Evolutionary conservation across 1,140 invertebrate species (phyloP), one percentile per base, ranked within the genome.

Genomic region (Zophobas atratus): DNA sequence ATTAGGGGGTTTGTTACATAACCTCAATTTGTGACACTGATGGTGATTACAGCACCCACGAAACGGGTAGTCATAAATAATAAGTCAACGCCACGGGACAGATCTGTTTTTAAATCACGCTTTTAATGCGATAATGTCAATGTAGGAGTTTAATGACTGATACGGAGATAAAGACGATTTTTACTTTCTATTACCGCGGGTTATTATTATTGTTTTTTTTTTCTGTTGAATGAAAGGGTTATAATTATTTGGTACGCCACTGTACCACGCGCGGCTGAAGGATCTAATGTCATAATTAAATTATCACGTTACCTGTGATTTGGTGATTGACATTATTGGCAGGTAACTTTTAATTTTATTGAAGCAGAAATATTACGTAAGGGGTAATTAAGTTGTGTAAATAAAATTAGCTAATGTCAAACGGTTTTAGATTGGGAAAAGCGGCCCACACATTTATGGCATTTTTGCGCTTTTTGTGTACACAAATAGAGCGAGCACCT

Each of bases 271-370:
- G 20, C n/a, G 49, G 49, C 49, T n/a, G 6, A 4, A 46, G 3
- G 43, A 4, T 46, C 49, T 46, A 67, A 67, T 46, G n/a, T 43
- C n/a, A 43, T 67, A 41, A 67, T 67, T 41, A 2, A 67, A 67
- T 67, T 67, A 67, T 43, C 60, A 67, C 41, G 39, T 67, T 32
- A 8, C 32, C 32, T 43, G n/a, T 67, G 57, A 1, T 6, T 51
- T 20, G 49, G n/a, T 67, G 60, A 60, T 8, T 55, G 53, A 55
- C 32, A 55, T 46, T 46, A 60, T 3, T 60, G 56, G 32, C 39
- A 67, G 43, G 32, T 32, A 3, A 67, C 43, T 67, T 41, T 63
- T 63, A 6, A 8, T 5, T 63, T 63, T 63, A 39, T 34, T 41
- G 32, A 51, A 51, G 33, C 5, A 35, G 36, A 38, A 63, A n/a